Base-by-base conservation (phyloP, 2,888 invertebrate species). In the Petrolisthes manimaculis region DNA sequence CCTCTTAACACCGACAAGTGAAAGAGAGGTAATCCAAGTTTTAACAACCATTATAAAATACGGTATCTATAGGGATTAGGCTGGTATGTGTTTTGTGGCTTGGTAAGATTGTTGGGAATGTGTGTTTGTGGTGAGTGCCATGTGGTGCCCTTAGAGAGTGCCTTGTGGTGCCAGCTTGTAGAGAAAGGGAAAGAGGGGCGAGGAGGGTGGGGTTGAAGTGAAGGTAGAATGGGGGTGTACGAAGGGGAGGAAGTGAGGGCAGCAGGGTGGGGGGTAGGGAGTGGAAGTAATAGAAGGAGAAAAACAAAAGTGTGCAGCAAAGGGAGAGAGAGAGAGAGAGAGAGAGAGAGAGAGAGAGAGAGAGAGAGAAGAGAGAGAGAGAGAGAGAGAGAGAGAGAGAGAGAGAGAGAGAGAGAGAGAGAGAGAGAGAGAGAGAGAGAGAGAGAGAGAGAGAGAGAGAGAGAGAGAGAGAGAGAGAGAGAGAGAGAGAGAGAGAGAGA, bases 261-360 rank as follows among this genome's bases (percentile, higher is more conserved):
- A 14, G 61, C 18, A 18, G 61, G 3, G 9, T 2, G 9, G 61
- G 3, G 61, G 61, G 61, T 61, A 14, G 61, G 61, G 37, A 1
- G n/a, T 37, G 37, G 37, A 37, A 37, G 37, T 0, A 37, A 37
- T 37, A n/a, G n/a, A n/a, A 67, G 67, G 78, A 5, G 51, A 37
- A 18, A 18, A 6, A 6, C 3, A 3, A 12, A 6, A 18, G 37
- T 18, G 5, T 53, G 79, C 79, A 37, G 9, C 12, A 54, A 4
- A 51, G 9, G 21, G 37, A 37, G 37, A 80, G 54, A 54, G 51
- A 79, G 51, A 79, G 79, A 51, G 54, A 53, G 79, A 53, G 79
- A 79, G 79, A 51, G 54, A 53, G 53, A 79, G 51, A 53, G 79
- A 53, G 79, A 79, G 54, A 79, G 79, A 53, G 79, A 79, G 79